Evolutionary conservation across 2,888 invertebrate species (phyloP), one percentile per base, ranked within the genome.

Genomic region (Agonopterix subpropinquella): DNA sequence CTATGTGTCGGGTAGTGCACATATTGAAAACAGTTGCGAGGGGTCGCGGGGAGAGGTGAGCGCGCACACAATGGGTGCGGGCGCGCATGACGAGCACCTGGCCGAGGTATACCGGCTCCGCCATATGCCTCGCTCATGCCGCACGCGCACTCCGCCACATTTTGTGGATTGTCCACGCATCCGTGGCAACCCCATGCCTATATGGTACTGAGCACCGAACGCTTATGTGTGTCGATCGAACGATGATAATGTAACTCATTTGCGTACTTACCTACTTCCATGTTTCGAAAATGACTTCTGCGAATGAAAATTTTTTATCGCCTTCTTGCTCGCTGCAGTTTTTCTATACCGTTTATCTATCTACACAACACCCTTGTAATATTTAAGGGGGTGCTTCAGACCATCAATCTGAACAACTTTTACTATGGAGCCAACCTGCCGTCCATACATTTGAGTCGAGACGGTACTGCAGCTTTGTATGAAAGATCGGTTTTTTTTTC

Each of bases 1-100:
- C 63, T 13, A 64, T 61, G 67, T 67, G 71, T 71, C 68, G 77
- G 67, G 72, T 48, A 48, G 36, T 48, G 57, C 57, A 58, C 59
- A 53, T 50, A 55, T 56, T 55, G 56, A 56, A 50, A 52, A 50
- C 53, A 51, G 55, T 50, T 53, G 57, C 54, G 55, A 65, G 65
- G 62, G 54, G 55, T 43, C 43, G 50, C 56, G 60, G 59, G 57
- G 62, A 63, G 62, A 59, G 54, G 61, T 53, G 54, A 60, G 63
- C 54, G 45, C 52, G 49, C 43, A 65, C 61, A 86, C 85, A 87
- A 87, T 85, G 76, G 83, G 87, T 81, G 85, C 86, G 83, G 67
- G 82, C 77, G 85, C 82, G 84, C 87, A 85, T 88, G 85, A 87
- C 88, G 87, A 67, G 69, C 87, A 87, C 85, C 88, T 87, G 88